Conservation (phyloP, 2,113 vertebrate species). For the Bubo scandiacus region DNA sequence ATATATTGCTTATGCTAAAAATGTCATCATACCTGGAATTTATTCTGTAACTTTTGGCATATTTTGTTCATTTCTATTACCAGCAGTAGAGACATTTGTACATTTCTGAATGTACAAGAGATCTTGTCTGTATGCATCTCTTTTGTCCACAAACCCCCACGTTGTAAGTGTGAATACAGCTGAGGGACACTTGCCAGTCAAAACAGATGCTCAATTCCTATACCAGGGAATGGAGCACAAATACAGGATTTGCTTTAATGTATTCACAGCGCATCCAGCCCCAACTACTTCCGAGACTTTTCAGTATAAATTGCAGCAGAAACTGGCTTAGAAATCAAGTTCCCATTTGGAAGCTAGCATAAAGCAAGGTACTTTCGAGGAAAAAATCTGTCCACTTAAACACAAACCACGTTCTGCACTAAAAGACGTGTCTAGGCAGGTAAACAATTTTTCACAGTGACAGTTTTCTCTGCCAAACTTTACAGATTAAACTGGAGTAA, state of each 20-base stretch:
- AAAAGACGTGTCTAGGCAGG: neutral
- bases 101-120: neutral
- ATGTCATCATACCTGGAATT: neutral
- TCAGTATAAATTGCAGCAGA: neutral
- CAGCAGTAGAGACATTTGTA: neutral
- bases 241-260: neutral
- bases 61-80: neutral
- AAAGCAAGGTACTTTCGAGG: neutral
- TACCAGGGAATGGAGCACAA: neutral
- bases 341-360: neutral
- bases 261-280: neutral
- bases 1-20: neutral
- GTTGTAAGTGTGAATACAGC: slow-evolving; percentile 5
- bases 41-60: neutral
- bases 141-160: neutral
- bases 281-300: neutral
- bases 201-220: slow-evolving; percentile 28
- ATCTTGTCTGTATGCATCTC: neutral
- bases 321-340: neutral
- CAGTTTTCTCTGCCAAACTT: neutral
- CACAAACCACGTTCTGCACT: neutral
- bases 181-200: slow-evolving; percentile 40
- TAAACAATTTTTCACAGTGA: neutral
- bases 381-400: neutral
- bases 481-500: neutral